Percentiles rank a stretch among this genome's conserved stretches.
Conservation (phyloP, 2,113 vertebrate species). For the Scophthalmus maximus region DNA sequence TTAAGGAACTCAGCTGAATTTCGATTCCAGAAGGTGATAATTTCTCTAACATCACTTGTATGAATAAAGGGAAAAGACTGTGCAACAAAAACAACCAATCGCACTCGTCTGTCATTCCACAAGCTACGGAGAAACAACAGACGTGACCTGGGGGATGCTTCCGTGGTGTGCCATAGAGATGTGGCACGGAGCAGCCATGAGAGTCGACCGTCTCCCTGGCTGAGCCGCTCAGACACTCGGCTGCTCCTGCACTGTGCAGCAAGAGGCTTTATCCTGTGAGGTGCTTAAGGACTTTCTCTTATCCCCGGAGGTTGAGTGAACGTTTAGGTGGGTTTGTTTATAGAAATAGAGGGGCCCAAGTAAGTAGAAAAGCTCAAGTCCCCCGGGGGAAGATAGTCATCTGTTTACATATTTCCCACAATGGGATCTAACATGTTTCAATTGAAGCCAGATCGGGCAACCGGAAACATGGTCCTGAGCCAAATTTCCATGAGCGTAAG, state of each 20-base stretch:
- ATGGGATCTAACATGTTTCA: constrained; percentile 73
- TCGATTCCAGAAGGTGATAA: too few species aligned
- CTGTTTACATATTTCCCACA: constrained; percentile 82
- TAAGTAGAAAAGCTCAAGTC: constrained; percentile 57
- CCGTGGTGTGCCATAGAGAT: neutral
- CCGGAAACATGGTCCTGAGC: constrained; percentile 75
- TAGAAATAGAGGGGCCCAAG: constrained; percentile 45
- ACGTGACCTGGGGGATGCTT: neutral
- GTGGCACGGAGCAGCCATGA: neutral
- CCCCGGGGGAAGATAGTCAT: constrained; percentile 70
- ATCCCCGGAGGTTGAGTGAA: constrained; percentile 39
- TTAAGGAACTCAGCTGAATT: too few species aligned
- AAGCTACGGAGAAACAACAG: neutral
- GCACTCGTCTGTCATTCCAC: too few species aligned
- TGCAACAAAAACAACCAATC: neutral
- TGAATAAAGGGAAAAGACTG: neutral
- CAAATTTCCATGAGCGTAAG: constrained; percentile 82
- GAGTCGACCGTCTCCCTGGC: neutral
- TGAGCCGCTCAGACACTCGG: constrained; percentile 19
- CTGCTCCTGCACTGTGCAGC: constrained; percentile 7
- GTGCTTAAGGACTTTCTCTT: constrained; percentile 56
- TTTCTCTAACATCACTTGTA: too few species aligned
- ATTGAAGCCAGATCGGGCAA: constrained; percentile 67
- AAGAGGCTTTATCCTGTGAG: constrained; percentile 46
- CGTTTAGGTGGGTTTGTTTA: constrained; percentile 70